These are phyloP conservation scores for Drosophila putrida DNA, from an alignment of 2,888 invertebrate genomes.

Conservation along the genomic window DNA sequence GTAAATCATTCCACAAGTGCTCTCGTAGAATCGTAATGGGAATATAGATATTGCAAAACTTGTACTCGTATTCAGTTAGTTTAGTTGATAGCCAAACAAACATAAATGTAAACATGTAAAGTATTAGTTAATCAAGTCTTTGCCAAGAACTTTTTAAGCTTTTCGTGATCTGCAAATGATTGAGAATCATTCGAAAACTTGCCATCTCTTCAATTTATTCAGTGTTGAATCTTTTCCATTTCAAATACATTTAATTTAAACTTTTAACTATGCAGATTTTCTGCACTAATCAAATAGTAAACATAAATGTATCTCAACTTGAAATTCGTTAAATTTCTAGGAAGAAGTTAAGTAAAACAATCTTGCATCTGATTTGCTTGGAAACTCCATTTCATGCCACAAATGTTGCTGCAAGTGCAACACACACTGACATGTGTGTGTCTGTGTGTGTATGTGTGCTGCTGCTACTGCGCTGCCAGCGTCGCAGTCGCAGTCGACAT, in stretches of 20 bases:
- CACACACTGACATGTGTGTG: neutral
- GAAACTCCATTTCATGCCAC: neutral
- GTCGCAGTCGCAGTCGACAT: conserved; percentile 29
- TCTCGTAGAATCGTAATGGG: conserved; percentile 7
- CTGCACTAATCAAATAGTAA: too few species aligned
- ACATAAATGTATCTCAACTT: too few species aligned
- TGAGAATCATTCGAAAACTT: too few species aligned
- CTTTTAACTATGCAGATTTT: too few species aligned
- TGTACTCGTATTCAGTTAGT: neutral
- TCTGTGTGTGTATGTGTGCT: conserved; percentile 22
- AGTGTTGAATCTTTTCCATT: too few species aligned
- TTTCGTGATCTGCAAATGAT: too few species aligned
- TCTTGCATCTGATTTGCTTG: conserved; percentile 2
- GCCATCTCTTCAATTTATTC: too few species aligned
- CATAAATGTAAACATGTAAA: too few species aligned
- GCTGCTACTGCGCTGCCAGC: conserved; percentile 15
- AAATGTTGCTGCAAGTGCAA: conserved; percentile 17
- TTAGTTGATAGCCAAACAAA: neutral
- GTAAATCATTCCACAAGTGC: conserved; percentile 8
- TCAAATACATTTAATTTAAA: too few species aligned
- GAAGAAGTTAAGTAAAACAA: neutral
- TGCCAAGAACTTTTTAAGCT: too few species aligned
- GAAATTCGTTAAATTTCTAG: neutral
- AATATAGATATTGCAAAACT: conserved; percentile 1
- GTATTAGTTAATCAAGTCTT: too few species aligned